phyloP scores from a whole-genome alignment of 2,113 vertebrate genomes.

The Sapajus apella region DNA sequence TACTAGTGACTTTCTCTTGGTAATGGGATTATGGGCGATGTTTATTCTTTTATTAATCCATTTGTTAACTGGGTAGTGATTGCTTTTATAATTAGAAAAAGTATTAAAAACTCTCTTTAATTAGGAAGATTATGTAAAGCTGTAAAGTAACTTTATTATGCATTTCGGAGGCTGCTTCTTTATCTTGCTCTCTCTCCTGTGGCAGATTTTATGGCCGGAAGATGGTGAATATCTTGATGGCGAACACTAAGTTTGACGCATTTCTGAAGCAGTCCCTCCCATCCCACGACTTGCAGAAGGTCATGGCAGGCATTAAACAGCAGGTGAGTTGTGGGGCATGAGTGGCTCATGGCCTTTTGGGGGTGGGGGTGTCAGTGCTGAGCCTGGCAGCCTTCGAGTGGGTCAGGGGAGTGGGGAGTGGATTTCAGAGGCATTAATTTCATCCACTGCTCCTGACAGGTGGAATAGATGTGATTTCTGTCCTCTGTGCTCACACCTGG shows the following conservation, averaged over 20 bases:
- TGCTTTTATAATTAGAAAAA: background rate
- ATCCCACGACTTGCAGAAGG: slow-evolving; percentile 69
- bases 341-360: background rate
- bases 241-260: slow-evolving; percentile 69
- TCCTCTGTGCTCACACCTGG: background rate
- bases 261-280: slow-evolving; percentile 76
- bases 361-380: background rate
- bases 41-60: slow-evolving; percentile 30
- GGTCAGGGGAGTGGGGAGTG: background rate
- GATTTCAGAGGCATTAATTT: background rate
- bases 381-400: rapidly evolving
- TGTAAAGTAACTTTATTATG: background rate
- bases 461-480: background rate
- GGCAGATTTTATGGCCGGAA: slow-evolving; percentile 82
- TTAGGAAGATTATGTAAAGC: background rate
- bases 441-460: rapidly evolving
- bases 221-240: slow-evolving; percentile 82
- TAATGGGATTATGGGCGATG: background rate
- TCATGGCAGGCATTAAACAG: slow-evolving; percentile 79
- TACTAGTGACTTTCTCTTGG: slow-evolving; percentile 38
- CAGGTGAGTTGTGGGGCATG: slow-evolving; percentile 70
- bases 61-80: background rate
- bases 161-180: background rate
- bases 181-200: background rate
- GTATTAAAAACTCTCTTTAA: background rate